phyloP scores from a whole-genome alignment of 2,113 vertebrate genomes.

The Tragelaphus strepsiceros region DNA sequence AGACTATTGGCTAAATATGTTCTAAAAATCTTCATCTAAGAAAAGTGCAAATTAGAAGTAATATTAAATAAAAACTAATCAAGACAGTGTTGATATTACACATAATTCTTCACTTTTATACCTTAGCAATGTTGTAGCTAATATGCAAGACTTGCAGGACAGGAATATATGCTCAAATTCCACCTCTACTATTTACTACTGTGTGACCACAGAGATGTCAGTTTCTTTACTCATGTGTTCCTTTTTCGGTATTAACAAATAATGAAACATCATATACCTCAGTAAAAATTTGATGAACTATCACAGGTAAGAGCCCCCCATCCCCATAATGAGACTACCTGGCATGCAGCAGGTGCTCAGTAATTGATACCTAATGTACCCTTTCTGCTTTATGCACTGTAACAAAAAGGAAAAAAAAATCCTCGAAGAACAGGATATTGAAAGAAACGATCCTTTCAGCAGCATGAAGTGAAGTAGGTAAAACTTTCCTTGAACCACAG shows the following conservation, averaged over 20 bases:
- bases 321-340: neutral
- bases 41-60: neutral
- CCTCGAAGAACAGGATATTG: neutral
- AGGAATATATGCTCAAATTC: fast-evolving
- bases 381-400: neutral
- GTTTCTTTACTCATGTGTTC: neutral
- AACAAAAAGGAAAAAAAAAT: neutral
- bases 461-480: neutral
- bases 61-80: neutral
- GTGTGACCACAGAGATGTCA: neutral
- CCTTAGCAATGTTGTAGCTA: neutral
- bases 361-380: neutral
- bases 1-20: neutral
- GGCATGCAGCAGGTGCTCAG: neutral
- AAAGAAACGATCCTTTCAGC: neutral
- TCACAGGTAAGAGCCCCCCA: neutral
- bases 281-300: neutral
- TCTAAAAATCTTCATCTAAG: neutral
- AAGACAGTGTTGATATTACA: neutral
- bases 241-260: neutral
- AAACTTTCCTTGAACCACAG: neutral
- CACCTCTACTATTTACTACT: neutral
- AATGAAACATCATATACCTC: neutral
- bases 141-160: neutral
- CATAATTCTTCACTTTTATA: neutral